Percentiles rank a stretch among this genome's conserved stretches.
These are phyloP conservation scores for Bergia sp. DNA, from an alignment of 92 coral and sea anemone species.

Conservation along the genomic window DNA sequence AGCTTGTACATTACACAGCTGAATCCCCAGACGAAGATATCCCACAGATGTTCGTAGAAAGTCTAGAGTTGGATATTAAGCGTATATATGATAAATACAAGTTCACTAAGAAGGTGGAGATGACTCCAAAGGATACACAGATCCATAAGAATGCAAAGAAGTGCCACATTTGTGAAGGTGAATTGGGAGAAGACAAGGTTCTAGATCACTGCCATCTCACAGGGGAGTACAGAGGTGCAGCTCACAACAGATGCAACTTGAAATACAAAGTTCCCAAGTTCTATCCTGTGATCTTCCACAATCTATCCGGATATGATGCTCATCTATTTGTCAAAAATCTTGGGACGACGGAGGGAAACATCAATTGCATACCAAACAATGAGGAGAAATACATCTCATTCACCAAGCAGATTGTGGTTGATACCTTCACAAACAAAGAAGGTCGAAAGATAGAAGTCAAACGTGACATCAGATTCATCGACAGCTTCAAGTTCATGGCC, in stretches of 20 bases:
- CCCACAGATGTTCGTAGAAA: constrained; percentile 39
- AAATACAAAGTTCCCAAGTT: constrained; percentile 49
- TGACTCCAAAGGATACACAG: constrained; percentile 10
- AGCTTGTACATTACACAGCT: constrained; percentile 41
- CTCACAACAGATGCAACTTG: constrained; percentile 54
- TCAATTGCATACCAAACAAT: constrained; percentile 60
- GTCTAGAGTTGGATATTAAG: constrained; percentile 52
- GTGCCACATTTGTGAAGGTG: too few relatives aligned
- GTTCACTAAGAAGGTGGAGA: constrained; percentile 34
- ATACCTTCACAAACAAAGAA: constrained; percentile 12
- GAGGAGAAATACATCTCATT: constrained; percentile 65
- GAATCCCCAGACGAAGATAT: constrained; percentile 64
- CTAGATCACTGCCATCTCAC: constrained; percentile 65
- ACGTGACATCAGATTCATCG: constrained; percentile 63
- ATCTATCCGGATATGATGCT: constrained; percentile 55
- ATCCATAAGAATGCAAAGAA: constrained; percentile 23
- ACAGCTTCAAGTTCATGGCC: constrained; percentile 58
- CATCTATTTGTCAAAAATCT: constrained; percentile 61
- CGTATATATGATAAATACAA: constrained; percentile 42
- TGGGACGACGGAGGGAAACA: constrained; percentile 51
- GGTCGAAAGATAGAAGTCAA: constrained; percentile 33
- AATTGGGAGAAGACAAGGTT: constrained; percentile 41
- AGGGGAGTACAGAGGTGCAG: constrained; percentile 61
- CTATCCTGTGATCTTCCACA: constrained; percentile 63
- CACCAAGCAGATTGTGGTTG: constrained; percentile 47